phyloP scores from a whole-genome alignment of 2,797 vertebrate genomes.

The Craterocephalus amniculus region DNA sequence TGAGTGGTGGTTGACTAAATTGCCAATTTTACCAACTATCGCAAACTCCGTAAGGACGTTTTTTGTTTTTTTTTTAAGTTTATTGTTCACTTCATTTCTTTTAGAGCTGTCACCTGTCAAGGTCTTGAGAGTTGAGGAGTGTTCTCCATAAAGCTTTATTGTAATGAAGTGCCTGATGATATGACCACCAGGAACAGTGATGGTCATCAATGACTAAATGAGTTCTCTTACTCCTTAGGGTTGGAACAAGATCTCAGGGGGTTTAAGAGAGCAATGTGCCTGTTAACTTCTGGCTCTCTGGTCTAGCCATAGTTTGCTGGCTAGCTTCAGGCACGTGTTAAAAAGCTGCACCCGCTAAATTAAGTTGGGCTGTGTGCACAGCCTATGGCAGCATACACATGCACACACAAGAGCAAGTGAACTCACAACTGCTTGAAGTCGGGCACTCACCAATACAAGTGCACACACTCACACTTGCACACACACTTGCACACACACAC shows the following conservation, averaged over 20 bases:
- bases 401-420: slow-evolving; percentile 53
- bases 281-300: slow-evolving; percentile 75
- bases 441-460: slow-evolving; percentile 51
- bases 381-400: slow-evolving; percentile 75
- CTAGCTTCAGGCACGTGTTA: slow-evolving; percentile 77
- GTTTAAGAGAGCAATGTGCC: slow-evolving; percentile 65
- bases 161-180: slow-evolving; percentile 74
- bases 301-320: slow-evolving; percentile 69
- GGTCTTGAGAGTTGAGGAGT: slow-evolving; percentile 66
- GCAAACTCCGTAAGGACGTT: slow-evolving; percentile 46
- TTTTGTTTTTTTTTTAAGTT: slow-evolving; percentile 41
- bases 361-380: slow-evolving; percentile 78
- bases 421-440: slow-evolving; percentile 59
- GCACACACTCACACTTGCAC: slow-evolving; percentile 20
- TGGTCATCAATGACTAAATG: slow-evolving; percentile 81
- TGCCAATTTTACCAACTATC: slow-evolving; percentile 52
- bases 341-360: slow-evolving; percentile 79
- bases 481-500: no score
- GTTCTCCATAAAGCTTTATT: slow-evolving; percentile 75
- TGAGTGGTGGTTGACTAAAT: slow-evolving; percentile 38
- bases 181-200: slow-evolving; percentile 75
- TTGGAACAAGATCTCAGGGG: slow-evolving; percentile 64
- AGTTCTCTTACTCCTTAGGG: slow-evolving; percentile 69
- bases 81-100: slow-evolving; percentile 16
- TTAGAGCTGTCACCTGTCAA: slow-evolving; percentile 60